These are phyloP conservation scores for Dicrostonyx torquatus DNA, from an alignment of 2,797 vertebrate species.

Conservation along the genomic window DNA sequence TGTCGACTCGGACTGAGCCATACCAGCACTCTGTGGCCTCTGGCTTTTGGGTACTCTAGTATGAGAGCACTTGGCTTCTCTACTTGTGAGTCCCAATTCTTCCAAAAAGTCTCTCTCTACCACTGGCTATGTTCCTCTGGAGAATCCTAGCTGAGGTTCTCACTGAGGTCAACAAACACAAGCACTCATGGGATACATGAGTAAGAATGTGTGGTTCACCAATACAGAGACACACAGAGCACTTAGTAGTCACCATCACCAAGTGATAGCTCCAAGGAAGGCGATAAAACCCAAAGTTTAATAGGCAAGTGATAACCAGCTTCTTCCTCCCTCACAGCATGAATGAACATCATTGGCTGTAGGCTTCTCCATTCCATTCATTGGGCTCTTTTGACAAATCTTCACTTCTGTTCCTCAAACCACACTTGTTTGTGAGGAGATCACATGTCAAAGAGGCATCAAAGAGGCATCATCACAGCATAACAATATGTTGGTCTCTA, in stretches of 20 bases:
- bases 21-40: background rate
- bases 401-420: background rate
- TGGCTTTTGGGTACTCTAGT: background rate
- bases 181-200: background rate
- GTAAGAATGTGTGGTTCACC: background rate
- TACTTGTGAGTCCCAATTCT: background rate
- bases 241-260: background rate
- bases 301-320: background rate
- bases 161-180: background rate
- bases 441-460: background rate
- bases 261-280: background rate
- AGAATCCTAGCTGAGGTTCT: background rate
- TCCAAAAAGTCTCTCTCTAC: background rate
- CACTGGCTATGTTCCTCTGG: background rate
- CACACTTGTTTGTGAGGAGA: background rate
- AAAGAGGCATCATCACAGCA: fast-evolving
- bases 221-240: background rate
- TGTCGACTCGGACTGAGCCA: background rate
- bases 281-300: background rate
- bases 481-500: background rate
- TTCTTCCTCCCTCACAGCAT: background rate
- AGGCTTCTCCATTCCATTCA: too few species aligned
- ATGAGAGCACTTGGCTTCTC: background rate
- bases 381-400: background rate
- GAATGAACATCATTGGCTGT: background rate